Conservation (phyloP, 2,797 vertebrate species). For the Tokudaia tokunoshimensis region DNA sequence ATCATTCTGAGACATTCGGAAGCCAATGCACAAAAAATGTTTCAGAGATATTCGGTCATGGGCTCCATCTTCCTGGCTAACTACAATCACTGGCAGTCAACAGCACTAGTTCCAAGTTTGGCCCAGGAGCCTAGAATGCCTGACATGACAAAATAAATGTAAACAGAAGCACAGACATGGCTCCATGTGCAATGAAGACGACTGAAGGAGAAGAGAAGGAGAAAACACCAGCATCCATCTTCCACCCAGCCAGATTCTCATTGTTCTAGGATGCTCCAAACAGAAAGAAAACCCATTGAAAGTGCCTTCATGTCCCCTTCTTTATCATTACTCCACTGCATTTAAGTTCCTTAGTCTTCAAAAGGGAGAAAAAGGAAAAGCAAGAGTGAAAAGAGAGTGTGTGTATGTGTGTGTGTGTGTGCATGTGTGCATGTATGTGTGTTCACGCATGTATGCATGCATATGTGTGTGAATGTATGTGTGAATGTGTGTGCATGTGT, state of each 20-base stretch:
- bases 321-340: neutral
- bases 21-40: neutral
- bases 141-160: neutral
- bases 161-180: neutral
- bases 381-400: neutral
- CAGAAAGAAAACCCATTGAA: constrained; percentile 13
- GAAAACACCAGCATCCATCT: constrained; percentile 25
- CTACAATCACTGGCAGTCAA: neutral
- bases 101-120: neutral
- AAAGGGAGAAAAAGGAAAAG: neutral
- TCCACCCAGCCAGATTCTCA: neutral
- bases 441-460: too few species aligned
- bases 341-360: neutral
- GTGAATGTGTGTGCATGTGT: too few species aligned
- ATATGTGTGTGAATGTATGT: too few species aligned
- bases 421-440: neutral
- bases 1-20: constrained; percentile 36
- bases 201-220: neutral
- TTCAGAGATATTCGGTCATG: neutral
- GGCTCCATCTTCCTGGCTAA: neutral
- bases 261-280: neutral
- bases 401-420: neutral
- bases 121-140: neutral
- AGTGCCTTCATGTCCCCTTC: neutral
- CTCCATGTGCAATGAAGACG: neutral